Evolutionary conservation across 2,888 invertebrate genomes (phyloP).

Genomic region (Metacarcinus magister): DNA sequence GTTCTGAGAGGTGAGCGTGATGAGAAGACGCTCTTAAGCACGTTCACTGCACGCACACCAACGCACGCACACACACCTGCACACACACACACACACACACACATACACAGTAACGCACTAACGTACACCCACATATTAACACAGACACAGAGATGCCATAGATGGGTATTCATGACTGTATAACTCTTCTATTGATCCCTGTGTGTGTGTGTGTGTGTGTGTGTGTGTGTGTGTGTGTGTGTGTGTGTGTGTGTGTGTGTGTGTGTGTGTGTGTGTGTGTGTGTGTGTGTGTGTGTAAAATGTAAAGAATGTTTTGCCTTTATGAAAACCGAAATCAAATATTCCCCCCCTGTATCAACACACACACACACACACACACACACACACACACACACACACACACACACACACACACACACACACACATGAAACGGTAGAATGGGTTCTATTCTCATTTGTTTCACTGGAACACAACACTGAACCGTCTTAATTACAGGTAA

Average conservation of each 20-base stretch:
- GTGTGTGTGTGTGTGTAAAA: no score
- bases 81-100: constrained; percentile 43
- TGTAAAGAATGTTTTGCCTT: background rate
- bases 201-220: constrained; percentile 15
- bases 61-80: background rate
- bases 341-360: background rate
- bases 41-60: background rate
- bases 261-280: background rate
- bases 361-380: background rate
- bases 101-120: background rate
- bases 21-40: background rate
- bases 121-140: background rate
- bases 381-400: background rate
- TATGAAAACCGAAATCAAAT: background rate
- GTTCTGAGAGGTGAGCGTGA: background rate
- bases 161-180: background rate
- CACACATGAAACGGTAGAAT: background rate
- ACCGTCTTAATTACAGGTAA: no score
- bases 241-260: constrained; percentile 22
- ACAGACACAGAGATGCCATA: background rate
- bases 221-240: background rate
- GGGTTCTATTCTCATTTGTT: no score
- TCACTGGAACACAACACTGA: no score
- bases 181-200: background rate
- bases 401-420: constrained; percentile 1